A percentile compares a stretch with the other conserved stretches of the same genome.
Conservation (phyloP, 1,140 invertebrate species). For the Eriosoma lanigerum region DNA sequence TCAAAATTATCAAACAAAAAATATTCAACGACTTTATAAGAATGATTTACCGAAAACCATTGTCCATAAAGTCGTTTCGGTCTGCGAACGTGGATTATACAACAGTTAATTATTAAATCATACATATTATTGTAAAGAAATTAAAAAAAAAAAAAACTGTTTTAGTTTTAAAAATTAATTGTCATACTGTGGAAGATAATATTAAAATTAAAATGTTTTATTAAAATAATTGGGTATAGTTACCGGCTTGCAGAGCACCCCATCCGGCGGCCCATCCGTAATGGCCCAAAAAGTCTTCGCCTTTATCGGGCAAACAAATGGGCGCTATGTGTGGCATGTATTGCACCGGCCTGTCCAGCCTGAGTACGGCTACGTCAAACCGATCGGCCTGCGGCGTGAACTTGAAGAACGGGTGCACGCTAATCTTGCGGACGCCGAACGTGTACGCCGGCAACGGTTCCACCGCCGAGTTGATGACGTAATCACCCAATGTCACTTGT, state of each 20-base stretch:
- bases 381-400: slow-evolving; percentile 81
- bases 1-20: no score
- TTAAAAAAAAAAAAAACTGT: no score
- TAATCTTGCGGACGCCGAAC: slow-evolving; percentile 83
- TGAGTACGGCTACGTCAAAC: slow-evolving; percentile 89
- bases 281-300: slow-evolving; percentile 84
- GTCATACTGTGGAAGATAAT: no score
- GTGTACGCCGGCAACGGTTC: slow-evolving; percentile 88
- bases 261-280: slow-evolving; percentile 91
- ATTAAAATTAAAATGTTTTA: no score
- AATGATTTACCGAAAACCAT: no score
- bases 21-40: no score
- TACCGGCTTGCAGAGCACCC: slow-evolving; percentile 83
- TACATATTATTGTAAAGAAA: no score
- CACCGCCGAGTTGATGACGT: slow-evolving; percentile 88
- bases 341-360: slow-evolving; percentile 82
- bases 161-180: no score
- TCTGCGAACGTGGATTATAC: no score
- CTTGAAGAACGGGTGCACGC: slow-evolving; percentile 92
- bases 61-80: no score
- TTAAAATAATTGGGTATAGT: slow-evolving; percentile 22
- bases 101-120: no score
- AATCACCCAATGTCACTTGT: slow-evolving; percentile 88
- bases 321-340: slow-evolving; percentile 90
- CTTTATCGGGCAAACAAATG: slow-evolving; percentile 88